Evolutionary conservation across 2,888 invertebrate genomes (phyloP).

Genomic region (Aphrophora alni): DNA sequence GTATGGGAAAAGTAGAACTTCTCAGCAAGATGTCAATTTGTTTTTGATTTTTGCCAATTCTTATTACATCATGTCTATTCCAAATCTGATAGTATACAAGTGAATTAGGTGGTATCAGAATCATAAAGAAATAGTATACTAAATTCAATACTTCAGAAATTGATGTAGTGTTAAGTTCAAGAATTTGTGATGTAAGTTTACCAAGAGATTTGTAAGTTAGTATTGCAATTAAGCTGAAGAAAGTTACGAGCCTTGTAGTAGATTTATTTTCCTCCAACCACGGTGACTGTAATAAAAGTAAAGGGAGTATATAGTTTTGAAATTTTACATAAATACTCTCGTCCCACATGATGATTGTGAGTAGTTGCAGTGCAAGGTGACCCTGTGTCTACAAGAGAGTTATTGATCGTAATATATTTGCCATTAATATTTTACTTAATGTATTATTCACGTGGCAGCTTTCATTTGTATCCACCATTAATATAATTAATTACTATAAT

Average conservation of each 20-base stretch:
- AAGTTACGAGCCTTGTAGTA: background rate
- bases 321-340: background rate
- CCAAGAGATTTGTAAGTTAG: background rate
- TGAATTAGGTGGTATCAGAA: background rate
- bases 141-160: background rate
- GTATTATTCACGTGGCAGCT: no score
- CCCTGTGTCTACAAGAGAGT: no score
- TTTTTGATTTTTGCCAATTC: background rate
- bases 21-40: background rate
- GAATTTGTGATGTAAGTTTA: background rate
- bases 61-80: background rate
- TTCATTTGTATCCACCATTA: no score
- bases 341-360: background rate
- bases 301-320: background rate
- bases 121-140: background rate
- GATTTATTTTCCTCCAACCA: background rate
- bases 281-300: background rate
- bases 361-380: no score
- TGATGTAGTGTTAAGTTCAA: background rate
- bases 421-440: no score
- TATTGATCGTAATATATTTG: no score
- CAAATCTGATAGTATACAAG: background rate
- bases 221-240: background rate
- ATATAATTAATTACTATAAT: no score
- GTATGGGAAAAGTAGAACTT: no score